A percentile compares a stretch with the other conserved stretches of the same genome.
phyloP scores from a whole-genome alignment of 1,140 invertebrate genomes.

The Patella vulgata region DNA sequence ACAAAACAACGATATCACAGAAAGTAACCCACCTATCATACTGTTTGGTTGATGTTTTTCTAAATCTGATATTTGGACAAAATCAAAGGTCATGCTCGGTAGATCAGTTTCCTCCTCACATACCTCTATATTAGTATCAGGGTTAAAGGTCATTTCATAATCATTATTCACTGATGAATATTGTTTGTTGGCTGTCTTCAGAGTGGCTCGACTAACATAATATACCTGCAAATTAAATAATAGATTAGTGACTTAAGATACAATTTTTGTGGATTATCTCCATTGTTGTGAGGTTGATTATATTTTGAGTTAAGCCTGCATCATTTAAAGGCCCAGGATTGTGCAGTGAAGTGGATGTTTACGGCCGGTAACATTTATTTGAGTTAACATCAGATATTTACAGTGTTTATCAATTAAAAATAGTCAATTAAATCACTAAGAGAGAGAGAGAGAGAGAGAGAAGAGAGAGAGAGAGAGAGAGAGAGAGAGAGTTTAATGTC shows the following conservation, averaged over 20 bases:
- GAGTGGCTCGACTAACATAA: constrained; percentile 80
- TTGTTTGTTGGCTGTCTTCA: constrained; percentile 94
- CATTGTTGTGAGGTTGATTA: neutral
- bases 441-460: no score
- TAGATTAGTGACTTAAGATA: neutral
- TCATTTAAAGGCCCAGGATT: neutral
- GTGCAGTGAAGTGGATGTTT: neutral
- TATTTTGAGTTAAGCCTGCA: constrained; percentile 1
- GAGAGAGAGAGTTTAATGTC: no score
- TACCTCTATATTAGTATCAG: constrained; percentile 73
- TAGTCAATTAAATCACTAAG: no score
- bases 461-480: no score
- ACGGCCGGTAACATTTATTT: no score
- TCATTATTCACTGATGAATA: constrained; percentile 88
- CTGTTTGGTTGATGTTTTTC: constrained; percentile 75
- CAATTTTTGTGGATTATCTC: neutral
- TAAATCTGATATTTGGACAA: constrained; percentile 82
- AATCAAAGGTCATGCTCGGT: constrained; percentile 85
- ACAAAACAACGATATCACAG: no score
- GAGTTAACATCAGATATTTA: no score
- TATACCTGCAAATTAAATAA: constrained; percentile 75
- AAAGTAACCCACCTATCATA: constrained; percentile 82
- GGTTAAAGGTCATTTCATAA: constrained; percentile 93
- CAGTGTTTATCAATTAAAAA: no score
- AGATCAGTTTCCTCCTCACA: constrained; percentile 74